These are phyloP conservation scores for Silurus asotus DNA, from an alignment of 2,113 vertebrate species.

Conservation along the genomic window DNA sequence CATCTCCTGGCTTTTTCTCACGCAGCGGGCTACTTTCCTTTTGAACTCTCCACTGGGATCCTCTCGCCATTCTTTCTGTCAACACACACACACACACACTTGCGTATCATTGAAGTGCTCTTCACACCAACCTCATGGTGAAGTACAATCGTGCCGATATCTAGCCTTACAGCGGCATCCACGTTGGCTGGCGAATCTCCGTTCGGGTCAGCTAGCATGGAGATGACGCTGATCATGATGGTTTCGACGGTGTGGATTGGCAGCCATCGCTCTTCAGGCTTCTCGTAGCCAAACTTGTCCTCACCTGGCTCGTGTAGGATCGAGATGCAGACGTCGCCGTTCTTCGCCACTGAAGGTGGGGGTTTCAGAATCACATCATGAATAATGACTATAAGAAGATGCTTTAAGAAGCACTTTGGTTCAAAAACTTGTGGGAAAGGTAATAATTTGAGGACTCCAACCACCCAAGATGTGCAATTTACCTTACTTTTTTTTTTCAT, in stretches of 20 bases:
- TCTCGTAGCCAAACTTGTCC: conserved; percentile 98
- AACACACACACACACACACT: conserved; percentile 28
- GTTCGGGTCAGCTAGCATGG: conserved; percentile 98
- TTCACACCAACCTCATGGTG: no score
- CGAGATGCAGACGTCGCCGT: conserved; percentile 98
- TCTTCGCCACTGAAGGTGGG: conserved; percentile 87
- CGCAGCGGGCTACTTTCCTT: conserved; percentile 78
- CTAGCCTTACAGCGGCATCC: conserved; percentile 91
- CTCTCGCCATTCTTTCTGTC: conserved; percentile 80
- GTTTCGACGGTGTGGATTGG: conserved; percentile 99
- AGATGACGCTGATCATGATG: conserved; percentile 99
- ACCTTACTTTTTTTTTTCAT: no score
- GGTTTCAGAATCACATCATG: neutral
- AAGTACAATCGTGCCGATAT: neutral
- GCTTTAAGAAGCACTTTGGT: no score
- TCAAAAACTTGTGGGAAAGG: no score
- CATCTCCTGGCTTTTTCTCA: conserved; percentile 79
- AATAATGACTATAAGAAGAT: no score
- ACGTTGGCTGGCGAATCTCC: conserved; percentile 98
- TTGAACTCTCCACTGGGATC: conserved; percentile 77
- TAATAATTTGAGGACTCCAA: no score
- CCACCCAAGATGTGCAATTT: no score
- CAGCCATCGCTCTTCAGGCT: conserved; percentile 98
- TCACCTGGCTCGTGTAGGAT: conserved; percentile 98
- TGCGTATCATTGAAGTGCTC: neutral